These are phyloP conservation scores for Neoascia interrupta DNA, from an alignment of 2,888 invertebrate genomes.

Conservation along the genomic window DNA sequence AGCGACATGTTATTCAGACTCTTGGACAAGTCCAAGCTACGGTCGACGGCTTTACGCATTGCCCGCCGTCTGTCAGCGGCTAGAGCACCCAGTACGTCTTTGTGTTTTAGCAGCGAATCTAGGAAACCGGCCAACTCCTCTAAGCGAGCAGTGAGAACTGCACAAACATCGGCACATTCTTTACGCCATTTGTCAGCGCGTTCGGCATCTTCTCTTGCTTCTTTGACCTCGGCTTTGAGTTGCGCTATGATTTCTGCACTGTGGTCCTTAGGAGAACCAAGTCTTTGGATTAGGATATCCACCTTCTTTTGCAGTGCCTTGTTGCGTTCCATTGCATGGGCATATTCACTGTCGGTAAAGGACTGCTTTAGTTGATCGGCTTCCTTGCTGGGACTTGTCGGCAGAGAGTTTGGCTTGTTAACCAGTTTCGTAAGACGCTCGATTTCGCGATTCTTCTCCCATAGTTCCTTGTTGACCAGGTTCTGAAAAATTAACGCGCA, in stretches of 20 bases:
- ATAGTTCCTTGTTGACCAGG: slow-evolving; percentile 82
- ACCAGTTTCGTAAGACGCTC: slow-evolving; percentile 80
- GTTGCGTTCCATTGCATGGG: slow-evolving; percentile 76
- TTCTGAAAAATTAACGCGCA: slow-evolving; percentile 78
- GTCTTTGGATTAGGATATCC: slow-evolving; percentile 75
- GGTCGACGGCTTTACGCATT: slow-evolving; percentile 81
- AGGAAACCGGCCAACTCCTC: slow-evolving; percentile 84
- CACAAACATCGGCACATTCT: slow-evolving; percentile 77
- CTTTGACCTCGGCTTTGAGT: slow-evolving; percentile 73
- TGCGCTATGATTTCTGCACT: slow-evolving; percentile 72
- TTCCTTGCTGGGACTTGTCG: slow-evolving; percentile 66
- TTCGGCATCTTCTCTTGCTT: slow-evolving; percentile 74
- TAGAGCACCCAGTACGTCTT: slow-evolving; percentile 81
- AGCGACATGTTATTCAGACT: slow-evolving; percentile 79
- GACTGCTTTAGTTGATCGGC: slow-evolving; percentile 74
- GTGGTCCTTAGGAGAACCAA: slow-evolving; percentile 70
- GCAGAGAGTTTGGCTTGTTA: slow-evolving; percentile 67
- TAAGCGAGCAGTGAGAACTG: slow-evolving; percentile 81
- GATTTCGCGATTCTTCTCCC: slow-evolving; percentile 82
- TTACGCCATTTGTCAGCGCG: slow-evolving; percentile 76
- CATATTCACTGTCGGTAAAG: slow-evolving; percentile 76
- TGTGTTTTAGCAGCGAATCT: slow-evolving; percentile 82
- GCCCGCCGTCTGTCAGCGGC: slow-evolving; percentile 81
- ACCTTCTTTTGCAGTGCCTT: slow-evolving; percentile 77
- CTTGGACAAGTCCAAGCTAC: slow-evolving; percentile 81